Conservation (phyloP, 2,888 invertebrate genomes). For the Nysson spinosus region DNA sequence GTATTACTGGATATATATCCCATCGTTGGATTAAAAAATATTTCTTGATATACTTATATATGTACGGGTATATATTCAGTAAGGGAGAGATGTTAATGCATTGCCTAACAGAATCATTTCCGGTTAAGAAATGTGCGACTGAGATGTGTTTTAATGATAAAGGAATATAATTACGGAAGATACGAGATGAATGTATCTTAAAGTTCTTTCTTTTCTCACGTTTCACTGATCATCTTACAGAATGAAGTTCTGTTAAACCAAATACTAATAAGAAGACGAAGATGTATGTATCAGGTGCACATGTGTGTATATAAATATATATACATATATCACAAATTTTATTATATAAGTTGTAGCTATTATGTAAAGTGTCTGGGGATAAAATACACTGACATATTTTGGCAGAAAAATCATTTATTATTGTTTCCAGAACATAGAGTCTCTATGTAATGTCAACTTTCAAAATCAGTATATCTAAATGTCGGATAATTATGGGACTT, state of each 20-base stretch:
- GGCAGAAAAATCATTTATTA: slow-evolving; percentile 57
- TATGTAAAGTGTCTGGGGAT: slow-evolving; percentile 72
- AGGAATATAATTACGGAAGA: slow-evolving; percentile 20
- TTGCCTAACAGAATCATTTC: slow-evolving; percentile 33
- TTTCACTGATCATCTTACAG: slow-evolving; percentile 24
- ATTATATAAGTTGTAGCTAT: slow-evolving; percentile 67
- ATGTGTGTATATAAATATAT: slow-evolving; percentile 58
- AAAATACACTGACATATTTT: slow-evolving; percentile 74
- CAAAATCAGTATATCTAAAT: slow-evolving; percentile 11
- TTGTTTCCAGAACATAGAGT: neutral
- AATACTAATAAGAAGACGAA: slow-evolving; percentile 23
- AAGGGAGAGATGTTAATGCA: slow-evolving; percentile 21
- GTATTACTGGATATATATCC: slow-evolving; percentile 33
- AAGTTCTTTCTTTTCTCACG: slow-evolving; percentile 9
- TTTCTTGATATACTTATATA: slow-evolving; percentile 4
- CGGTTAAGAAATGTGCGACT: too few species aligned
- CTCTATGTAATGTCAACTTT: slow-evolving; percentile 2
- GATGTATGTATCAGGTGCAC: slow-evolving; percentile 49
- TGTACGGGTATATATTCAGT: slow-evolving; percentile 34
- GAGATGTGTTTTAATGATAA: slow-evolving; percentile 27
- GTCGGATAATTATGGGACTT: slow-evolving; percentile 13
- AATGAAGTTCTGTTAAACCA: slow-evolving; percentile 37
- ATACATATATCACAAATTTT: slow-evolving; percentile 66
- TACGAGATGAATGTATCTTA: slow-evolving; percentile 33
- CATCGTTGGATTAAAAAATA: slow-evolving; percentile 15